Evolutionary conservation across 2,113 vertebrate genomes (phyloP).

Genomic region (Fulica atra): DNA sequence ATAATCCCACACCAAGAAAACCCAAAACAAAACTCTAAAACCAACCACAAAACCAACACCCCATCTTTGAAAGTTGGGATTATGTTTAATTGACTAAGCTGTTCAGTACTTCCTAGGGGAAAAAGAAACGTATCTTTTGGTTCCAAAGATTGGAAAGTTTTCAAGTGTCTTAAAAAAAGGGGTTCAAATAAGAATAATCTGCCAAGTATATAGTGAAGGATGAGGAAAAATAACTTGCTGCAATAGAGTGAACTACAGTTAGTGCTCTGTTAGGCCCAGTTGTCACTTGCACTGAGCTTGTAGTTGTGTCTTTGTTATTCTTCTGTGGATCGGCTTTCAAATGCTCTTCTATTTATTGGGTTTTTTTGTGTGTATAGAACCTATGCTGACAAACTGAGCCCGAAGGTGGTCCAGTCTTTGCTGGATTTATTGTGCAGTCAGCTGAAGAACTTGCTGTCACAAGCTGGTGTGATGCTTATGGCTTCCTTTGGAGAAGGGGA

Average conservation of each 20-base stretch:
- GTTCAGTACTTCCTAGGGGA: background rate
- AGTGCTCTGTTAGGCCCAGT: background rate
- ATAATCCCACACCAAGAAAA: background rate
- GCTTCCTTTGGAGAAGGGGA: slow-evolving; percentile 82
- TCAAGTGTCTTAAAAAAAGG: background rate
- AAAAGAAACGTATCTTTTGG: background rate
- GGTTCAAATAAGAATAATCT: background rate
- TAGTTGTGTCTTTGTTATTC: background rate
- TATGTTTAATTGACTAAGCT: background rate
- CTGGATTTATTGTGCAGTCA: slow-evolving; percentile 96
- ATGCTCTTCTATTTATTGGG: background rate
- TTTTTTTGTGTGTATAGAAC: slow-evolving; percentile 74
- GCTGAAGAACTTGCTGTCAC: slow-evolving; percentile 93
- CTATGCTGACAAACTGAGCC: slow-evolving; percentile 93
- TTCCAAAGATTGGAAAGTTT: background rate
- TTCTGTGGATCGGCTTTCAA: background rate
- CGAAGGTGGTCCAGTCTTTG: slow-evolving; percentile 95
- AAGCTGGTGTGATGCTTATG: slow-evolving; percentile 87
- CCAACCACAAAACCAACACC: background rate
- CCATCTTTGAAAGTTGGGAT: background rate
- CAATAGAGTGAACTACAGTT: background rate
- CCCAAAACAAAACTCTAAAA: background rate
- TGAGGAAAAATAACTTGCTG: background rate
- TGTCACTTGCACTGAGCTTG: background rate
- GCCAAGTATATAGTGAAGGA: background rate